Evolutionary conservation across 2,797 vertebrate species (phyloP).

Genomic region (Poeciliopsis presidionis): DNA sequence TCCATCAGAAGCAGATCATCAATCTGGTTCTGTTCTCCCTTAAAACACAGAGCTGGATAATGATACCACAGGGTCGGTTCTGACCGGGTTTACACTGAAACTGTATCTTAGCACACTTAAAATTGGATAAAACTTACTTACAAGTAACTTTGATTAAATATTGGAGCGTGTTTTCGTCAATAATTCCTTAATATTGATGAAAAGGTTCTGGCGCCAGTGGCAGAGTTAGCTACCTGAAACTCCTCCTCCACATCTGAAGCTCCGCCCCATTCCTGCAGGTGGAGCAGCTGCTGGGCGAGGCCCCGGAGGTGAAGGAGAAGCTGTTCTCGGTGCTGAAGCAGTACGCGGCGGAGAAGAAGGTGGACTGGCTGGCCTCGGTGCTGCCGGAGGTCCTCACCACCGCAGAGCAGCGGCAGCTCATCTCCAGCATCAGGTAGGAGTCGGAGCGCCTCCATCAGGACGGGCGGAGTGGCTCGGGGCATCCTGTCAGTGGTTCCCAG

Average conservation of each 20-base stretch:
- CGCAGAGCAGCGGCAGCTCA: slow-evolving; percentile 86
- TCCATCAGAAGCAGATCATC: not conserved
- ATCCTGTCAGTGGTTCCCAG: too few species aligned
- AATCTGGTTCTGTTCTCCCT: not conserved
- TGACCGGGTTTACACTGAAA: not conserved
- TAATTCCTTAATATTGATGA: too few species aligned
- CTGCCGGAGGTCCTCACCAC: slow-evolving; percentile 86
- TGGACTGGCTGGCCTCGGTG: slow-evolving; percentile 88
- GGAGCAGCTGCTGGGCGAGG: slow-evolving; percentile 87
- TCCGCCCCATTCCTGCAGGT: slow-evolving; percentile 77
- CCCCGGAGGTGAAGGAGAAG: slow-evolving; percentile 88
- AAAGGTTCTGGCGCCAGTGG: too few species aligned
- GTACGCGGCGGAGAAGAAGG: slow-evolving; percentile 89
- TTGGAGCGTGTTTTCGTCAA: too few species aligned
- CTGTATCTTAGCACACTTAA: too few species aligned
- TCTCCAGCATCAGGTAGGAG: slow-evolving; percentile 92
- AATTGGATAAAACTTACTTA: too few species aligned
- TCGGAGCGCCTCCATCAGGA: too few species aligned
- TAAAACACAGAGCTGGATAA: not conserved
- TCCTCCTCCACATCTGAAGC: not conserved
- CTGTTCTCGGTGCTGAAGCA: slow-evolving; percentile 91
- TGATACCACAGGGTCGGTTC: not conserved
- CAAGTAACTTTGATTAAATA: too few species aligned
- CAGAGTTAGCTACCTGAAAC: too few species aligned
- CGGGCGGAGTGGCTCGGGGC: too few species aligned